Evolutionary conservation across 1,140 invertebrate genomes (phyloP).

Genomic region (Pseudomyrmex gracilis): DNA sequence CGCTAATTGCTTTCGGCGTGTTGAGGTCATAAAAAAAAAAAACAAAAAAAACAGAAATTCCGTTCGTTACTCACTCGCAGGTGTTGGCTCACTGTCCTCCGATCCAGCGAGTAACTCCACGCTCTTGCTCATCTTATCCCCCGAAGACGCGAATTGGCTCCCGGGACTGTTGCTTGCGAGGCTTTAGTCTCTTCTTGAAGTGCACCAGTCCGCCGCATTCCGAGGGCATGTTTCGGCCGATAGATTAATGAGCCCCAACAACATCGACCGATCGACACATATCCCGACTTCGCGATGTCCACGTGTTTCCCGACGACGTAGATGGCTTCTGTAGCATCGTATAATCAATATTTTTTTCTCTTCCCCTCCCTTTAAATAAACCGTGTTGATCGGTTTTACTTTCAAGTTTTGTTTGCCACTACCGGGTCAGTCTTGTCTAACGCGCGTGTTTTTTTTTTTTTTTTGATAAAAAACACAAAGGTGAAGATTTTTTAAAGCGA

Average conservation of each 20-base stretch:
- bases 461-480: too few relatives aligned
- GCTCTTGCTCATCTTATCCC: slow-evolving; percentile 82
- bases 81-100: slow-evolving; percentile 78
- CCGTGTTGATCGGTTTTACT: not conserved
- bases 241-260: slow-evolving; percentile 62
- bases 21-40: too few relatives aligned
- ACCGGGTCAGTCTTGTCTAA: too few relatives aligned
- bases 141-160: slow-evolving; percentile 61
- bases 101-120: slow-evolving; percentile 81
- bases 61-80: slow-evolving; percentile 70
- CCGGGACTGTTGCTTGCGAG: slow-evolving; percentile 59
- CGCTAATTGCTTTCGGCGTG: too few relatives aligned
- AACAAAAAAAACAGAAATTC: too few relatives aligned
- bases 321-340: slow-evolving; percentile 33
- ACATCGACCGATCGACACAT: slow-evolving; percentile 64
- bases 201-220: slow-evolving; percentile 71
- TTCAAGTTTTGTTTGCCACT: too few relatives aligned
- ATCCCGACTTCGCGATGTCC: slow-evolving; percentile 28
- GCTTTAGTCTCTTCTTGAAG: slow-evolving; percentile 80
- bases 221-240: slow-evolving; percentile 74
- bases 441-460: too few relatives aligned
- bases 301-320: not conserved
- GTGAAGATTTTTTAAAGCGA: too few relatives aligned
- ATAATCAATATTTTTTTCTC: slow-evolving; percentile 45
- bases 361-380: not conserved